These are phyloP conservation scores for Callaeas wilsoni DNA, from an alignment of 2,113 vertebrate genomes.

Conservation along the genomic window DNA sequence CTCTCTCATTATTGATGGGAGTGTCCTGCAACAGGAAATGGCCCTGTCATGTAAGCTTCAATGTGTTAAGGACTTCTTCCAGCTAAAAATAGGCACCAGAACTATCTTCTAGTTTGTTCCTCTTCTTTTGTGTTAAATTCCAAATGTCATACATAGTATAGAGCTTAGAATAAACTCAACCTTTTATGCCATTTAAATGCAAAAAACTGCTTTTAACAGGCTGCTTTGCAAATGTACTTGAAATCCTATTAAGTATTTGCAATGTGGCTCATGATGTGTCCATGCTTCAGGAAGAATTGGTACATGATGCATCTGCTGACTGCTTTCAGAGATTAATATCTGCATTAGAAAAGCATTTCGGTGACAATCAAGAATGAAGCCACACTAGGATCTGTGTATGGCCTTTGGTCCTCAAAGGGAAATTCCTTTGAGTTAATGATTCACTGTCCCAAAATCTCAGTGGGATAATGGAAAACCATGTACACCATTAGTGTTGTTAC, in stretches of 20 bases:
- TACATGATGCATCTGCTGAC: background rate
- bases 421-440: background rate
- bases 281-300: background rate
- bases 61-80: background rate
- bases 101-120: background rate
- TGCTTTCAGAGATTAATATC: background rate
- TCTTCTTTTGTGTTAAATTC: conserved; percentile 1
- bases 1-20: background rate
- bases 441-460: background rate
- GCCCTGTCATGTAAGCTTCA: background rate
- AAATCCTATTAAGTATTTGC: background rate
- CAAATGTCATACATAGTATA: background rate
- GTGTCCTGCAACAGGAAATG: background rate
- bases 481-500: background rate
- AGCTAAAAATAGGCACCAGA: background rate
- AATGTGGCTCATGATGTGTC: background rate
- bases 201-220: background rate
- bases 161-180: conserved; percentile 13
- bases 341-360: background rate
- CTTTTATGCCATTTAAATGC: conserved; percentile 23
- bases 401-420: background rate
- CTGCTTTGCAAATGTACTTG: background rate
- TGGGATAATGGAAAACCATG: background rate
- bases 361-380: background rate
- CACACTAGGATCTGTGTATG: background rate